Percentiles rank a stretch among this genome's conserved stretches.
Evolutionary conservation across 2,113 vertebrate genomes (phyloP).

Genomic region (Ellobius talpinus): DNA sequence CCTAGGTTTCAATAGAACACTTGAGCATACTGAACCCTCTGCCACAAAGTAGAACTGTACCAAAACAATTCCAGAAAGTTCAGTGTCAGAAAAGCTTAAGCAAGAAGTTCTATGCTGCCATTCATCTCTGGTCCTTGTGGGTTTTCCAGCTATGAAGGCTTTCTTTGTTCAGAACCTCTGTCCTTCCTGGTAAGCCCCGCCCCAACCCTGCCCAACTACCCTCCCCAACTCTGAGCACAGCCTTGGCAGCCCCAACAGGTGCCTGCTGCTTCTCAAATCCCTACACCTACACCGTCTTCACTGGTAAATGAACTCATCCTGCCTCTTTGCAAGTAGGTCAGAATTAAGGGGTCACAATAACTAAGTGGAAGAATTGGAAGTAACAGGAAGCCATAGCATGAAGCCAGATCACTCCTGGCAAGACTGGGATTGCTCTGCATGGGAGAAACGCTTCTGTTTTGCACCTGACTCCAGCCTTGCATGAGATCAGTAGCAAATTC

Average conservation of each 20-base stretch:
- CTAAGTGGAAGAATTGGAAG: neutral
- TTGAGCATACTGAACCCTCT: neutral
- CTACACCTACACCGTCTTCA: neutral
- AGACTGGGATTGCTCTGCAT: neutral
- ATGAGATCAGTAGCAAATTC: neutral
- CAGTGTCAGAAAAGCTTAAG: neutral
- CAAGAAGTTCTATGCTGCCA: constrained; percentile 13
- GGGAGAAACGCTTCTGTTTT: neutral
- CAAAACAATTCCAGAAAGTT: constrained; percentile 26
- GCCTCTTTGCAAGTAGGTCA: neutral
- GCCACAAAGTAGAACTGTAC: constrained; percentile 13
- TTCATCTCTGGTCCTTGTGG: neutral
- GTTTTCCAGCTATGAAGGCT: constrained; percentile 30
- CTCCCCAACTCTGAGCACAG: neutral
- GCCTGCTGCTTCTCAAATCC: neutral
- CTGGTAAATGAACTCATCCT: neutral
- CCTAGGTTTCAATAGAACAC: neutral
- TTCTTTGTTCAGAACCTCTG: constrained; percentile 58
- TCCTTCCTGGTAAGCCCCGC: constrained; percentile 5
- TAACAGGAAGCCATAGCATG: neutral
- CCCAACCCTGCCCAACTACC: neutral
- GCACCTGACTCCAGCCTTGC: neutral
- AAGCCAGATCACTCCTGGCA: neutral
- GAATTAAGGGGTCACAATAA: neutral
- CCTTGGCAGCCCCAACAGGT: neutral